These are phyloP conservation scores for Sarcophaga subvicina DNA, from an alignment of 2,888 invertebrate genomes.

Conservation along the genomic window DNA sequence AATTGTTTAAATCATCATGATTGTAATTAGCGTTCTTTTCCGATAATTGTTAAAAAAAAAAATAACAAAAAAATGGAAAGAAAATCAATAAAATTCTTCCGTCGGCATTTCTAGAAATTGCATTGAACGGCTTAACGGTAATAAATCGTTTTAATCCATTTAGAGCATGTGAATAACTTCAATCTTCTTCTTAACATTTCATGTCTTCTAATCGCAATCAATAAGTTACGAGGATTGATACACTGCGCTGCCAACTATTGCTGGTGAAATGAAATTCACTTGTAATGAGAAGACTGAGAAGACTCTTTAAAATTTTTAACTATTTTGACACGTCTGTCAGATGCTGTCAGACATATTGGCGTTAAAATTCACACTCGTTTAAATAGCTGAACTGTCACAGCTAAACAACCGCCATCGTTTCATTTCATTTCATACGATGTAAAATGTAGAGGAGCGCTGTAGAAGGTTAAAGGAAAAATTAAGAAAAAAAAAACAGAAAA, in stretches of 20 bases:
- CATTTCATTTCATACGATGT: not conserved
- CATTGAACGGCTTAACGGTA: not conserved
- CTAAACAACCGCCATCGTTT: slow-evolving; percentile 10
- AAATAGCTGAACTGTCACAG: slow-evolving; percentile 36
- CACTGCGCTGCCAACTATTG: not conserved
- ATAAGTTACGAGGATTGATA: no score
- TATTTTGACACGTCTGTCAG: slow-evolving; percentile 70
- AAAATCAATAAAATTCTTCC: no score
- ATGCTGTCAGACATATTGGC: slow-evolving; percentile 68
- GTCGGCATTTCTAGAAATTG: not conserved
- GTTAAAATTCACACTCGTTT: slow-evolving; percentile 76
- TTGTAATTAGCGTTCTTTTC: no score
- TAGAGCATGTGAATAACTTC: no score
- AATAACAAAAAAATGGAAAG: no score
- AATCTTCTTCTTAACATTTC: no score
- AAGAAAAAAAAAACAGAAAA: slow-evolving; percentile 5
- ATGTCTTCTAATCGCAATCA: no score
- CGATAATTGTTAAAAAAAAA: no score
- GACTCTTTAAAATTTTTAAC: slow-evolving; percentile 59
- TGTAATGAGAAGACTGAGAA: slow-evolving; percentile 46
- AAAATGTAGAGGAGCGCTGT: no score
- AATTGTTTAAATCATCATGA: no score
- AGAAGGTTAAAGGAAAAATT: not conserved
- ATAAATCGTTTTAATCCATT: no score
- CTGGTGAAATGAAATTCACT: slow-evolving; percentile 44